Evolutionary conservation across 2,113 vertebrate species (phyloP), one percentile per base, ranked within the genome.

Genomic region (Notarius quadriscutis): DNA sequence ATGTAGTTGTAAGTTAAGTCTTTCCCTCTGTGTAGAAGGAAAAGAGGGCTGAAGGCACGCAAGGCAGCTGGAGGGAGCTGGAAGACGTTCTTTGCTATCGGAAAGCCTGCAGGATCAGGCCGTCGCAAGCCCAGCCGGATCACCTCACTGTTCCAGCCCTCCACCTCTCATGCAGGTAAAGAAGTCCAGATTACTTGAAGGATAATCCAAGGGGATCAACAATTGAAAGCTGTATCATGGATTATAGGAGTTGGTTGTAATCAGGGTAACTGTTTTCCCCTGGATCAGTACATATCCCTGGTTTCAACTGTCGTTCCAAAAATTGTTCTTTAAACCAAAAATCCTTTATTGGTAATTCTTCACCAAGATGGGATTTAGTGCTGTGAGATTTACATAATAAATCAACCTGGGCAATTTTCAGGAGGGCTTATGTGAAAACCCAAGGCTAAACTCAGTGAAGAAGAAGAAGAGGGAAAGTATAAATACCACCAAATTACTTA

Each of bases 61-160:
- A 96, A 96, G 84, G 90, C 93, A 0, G 94, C 91, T 0, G 94
- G 94, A 2, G 95, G 94, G 80, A 96, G 96, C 91, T 96, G 96
- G 96, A 96, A 95, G 89, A 95, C 95, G 0, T 96, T 96, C 91
- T 96, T 96, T 83, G 95, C 95, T 34, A 91, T 96, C 18, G 95
- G 96, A 17, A 95, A 95, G 58, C 93, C 93, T 17, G 91, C 93
- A 1, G 94, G 91, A 10, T 80, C 93, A 0, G 93, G 93, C 14
- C 93, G 94, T 14, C 95, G 95, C 74, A 96, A 93, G 92, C 92
- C 91, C 34, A 92, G 91, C 4, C 88, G 93, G 1, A 91, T 92
- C 34, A 93, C 93, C 55, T 94, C 93, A 10, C 81, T 94, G 87
- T 91, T 93, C 89, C 91, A 93, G 88, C 92, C 92, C 1, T 60